A percentile compares a stretch with the other conserved stretches of the same genome.
Evolutionary conservation across 2,113 vertebrate genomes (phyloP).

Genomic region (Gymnobelideus leadbeateri): DNA sequence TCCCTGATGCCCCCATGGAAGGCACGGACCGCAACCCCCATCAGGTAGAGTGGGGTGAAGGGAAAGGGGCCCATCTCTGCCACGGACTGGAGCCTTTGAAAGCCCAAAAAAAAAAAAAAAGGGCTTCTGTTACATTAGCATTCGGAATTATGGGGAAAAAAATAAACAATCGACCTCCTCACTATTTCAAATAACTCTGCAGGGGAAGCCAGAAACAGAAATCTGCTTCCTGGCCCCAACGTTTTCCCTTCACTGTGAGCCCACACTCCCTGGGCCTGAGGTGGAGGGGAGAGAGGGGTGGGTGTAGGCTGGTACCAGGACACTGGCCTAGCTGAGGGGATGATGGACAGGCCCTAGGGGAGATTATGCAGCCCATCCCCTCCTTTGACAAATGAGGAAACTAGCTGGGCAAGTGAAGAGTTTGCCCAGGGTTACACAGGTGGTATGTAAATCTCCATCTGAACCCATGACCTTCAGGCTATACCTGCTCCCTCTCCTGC

Average conservation of each 20-base stretch:
- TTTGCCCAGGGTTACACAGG: neutral
- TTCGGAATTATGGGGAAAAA: neutral
- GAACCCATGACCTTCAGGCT: too few relatives aligned
- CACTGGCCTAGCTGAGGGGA: neutral
- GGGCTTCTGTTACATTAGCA: neutral
- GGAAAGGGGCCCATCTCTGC: neutral
- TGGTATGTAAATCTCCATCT: neutral
- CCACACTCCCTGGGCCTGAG: neutral
- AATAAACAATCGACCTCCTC: fast-evolving
- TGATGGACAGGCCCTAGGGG: too few relatives aligned
- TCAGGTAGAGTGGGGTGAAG: neutral
- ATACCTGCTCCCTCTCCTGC: neutral
- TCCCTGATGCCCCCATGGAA: neutral
- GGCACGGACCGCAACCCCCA: neutral
- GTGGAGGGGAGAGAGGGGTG: neutral
- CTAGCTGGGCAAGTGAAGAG: neutral
- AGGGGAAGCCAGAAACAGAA: neutral
- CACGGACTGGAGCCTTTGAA: neutral
- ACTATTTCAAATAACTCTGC: neutral
- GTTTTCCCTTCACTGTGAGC: neutral
- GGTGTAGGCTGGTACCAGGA: neutral
- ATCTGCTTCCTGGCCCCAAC: neutral
- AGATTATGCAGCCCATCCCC: neutral
- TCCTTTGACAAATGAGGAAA: neutral
- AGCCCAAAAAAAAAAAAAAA: slow-evolving; percentile 21